Percentiles rank a stretch among this genome's conserved stretches.
Evolutionary conservation across 2,113 vertebrate species (phyloP).

Genomic region (Artemisiospiza belli): DNA sequence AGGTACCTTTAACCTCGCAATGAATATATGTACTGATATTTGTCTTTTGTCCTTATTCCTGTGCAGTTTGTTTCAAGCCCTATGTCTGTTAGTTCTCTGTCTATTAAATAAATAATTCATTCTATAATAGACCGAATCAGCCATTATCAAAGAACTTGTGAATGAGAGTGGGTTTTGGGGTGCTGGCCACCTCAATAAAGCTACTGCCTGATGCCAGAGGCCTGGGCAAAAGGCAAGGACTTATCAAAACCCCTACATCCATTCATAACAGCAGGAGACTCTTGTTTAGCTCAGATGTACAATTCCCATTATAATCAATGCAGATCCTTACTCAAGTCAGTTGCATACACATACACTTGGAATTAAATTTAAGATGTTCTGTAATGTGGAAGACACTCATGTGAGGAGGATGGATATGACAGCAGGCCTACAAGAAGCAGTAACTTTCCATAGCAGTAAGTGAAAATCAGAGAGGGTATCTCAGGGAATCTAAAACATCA

Average conservation of each 20-base stretch:
- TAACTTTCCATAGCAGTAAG: background rate
- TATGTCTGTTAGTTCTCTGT: background rate
- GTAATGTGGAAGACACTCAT: background rate
- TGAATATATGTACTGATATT: background rate
- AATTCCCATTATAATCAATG: background rate
- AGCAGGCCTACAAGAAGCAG: background rate
- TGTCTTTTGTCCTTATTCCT: background rate
- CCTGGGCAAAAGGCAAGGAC: background rate
- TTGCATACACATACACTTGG: too few relatives aligned
- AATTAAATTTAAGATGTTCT: background rate
- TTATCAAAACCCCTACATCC: background rate
- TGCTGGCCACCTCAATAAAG: background rate
- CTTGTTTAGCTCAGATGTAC: background rate
- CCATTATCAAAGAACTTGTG: background rate
- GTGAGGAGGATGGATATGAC: background rate
- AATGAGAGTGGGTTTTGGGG: background rate
- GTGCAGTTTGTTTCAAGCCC: background rate
- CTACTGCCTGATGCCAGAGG: background rate
- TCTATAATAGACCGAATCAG: background rate
- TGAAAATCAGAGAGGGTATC: background rate
- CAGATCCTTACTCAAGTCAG: background rate
- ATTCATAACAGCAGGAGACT: background rate
- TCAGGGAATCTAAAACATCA: background rate
- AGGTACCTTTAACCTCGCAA: background rate
- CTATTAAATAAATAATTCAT: background rate